phyloP scores from a whole-genome alignment of 1,140 invertebrate species.

The Heliconius nattereri region DNA sequence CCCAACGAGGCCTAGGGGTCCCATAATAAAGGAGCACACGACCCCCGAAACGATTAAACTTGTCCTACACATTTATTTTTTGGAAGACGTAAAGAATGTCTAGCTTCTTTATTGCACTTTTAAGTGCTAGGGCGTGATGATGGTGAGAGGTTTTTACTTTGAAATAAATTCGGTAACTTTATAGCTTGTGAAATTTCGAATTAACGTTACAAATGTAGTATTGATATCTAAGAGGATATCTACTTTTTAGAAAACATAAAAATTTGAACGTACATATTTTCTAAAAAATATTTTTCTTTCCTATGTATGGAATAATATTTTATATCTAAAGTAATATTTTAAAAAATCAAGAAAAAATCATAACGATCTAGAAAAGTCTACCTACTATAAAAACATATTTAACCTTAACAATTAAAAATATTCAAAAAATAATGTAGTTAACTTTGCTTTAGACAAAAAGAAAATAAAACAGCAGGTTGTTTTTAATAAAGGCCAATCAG shows the following conservation, averaged over 20 bases:
- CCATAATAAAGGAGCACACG: conserved; percentile 2
- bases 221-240: too few relatives aligned
- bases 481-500: conserved; percentile 15
- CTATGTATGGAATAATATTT: too few relatives aligned
- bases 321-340: too few relatives aligned
- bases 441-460: neutral
- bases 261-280: too few relatives aligned
- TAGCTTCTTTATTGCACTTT: neutral
- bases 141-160: neutral
- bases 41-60: conserved; percentile 6
- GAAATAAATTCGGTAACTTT: neutral
- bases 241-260: too few relatives aligned
- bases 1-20: conserved; percentile 11
- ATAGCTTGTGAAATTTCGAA: too few relatives aligned
- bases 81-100: neutral
- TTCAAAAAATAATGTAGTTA: neutral
- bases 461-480: neutral
- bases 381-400: neutral
- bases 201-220: too few relatives aligned
- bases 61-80: conserved; percentile 12
- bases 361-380: too few relatives aligned
- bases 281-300: too few relatives aligned
- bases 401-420: neutral
- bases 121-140: neutral
- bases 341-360: too few relatives aligned